Base-by-base conservation (phyloP, 1,140 invertebrate genomes). In the Nephotettix cincticeps region DNA sequence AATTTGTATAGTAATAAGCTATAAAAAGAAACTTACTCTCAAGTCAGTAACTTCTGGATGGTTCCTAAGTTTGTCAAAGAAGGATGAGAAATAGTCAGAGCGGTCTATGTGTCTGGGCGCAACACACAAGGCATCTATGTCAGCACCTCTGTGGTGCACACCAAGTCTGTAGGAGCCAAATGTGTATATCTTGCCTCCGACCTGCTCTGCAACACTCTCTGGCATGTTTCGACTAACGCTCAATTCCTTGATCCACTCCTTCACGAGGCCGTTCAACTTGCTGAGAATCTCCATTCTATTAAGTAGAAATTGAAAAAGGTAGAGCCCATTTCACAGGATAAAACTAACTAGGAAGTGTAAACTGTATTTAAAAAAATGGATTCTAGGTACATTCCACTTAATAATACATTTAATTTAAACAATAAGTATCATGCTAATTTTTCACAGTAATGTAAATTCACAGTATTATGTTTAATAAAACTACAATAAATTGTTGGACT, bases 121-220 rank as follows among this genome's bases (percentile, higher is more conserved):
- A 36, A 99, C 96, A 84, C 97, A 99, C 0, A 99, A 81, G 0
- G 98, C 97, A 85, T 99, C 98, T 79, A 99, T 99, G 90, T 99
- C 98, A 77, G 97, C 98, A 51, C 97, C 96, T 86, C 92, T 91
- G 76, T 94, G 96, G 81, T 99, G 96, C n/a, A 99, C 91, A 69
- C 91, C 92, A 74, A 93, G 82, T 73, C 91, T 86, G 77, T 93
- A 99, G 64, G 98, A 99, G 58, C 98, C 98, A 85, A 99, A 99
- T 28, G 98, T 99, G 78, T 97, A 99, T 71, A 99, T 96, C 84
- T 99, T 99, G 2, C 98, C 98, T 58, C 97, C 97, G 73, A 98
- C 89, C 78, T 89, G 89, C 71, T 94, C 92, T 6, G 93, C 93
- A 0, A 94, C 88, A 77, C 87, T 91, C 73, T 88, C 86, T 4